Evolutionary conservation across 2,888 invertebrate species (phyloP), one percentile per base, ranked within the genome.

Genomic region (Idaea biselata): DNA sequence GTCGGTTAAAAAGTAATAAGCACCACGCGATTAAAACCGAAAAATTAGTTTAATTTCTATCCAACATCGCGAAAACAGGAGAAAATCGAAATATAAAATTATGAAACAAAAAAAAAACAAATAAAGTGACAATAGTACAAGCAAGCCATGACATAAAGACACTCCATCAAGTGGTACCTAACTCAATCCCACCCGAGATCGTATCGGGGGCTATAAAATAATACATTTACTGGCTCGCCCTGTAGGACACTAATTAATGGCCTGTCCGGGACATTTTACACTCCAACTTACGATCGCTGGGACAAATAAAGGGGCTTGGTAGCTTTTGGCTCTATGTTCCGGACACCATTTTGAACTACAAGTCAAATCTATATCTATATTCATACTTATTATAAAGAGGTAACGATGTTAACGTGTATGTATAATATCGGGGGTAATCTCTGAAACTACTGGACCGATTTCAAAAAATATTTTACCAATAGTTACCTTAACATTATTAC

Each of bases 161-260:
- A 55, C 25, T 8, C 16, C 17, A 16, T 18, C 55, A 55, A 55
- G 55, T 7, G 5, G 14, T 3, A 44, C 44, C 44, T 44, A 44
- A 44, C 66, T 67, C 68, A 68, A 70, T 68, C 68, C 62, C 59
- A 56, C 6, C 14, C 55, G 16, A 55, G 17, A 55, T 55, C 31
- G 62, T 17, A 65, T 66, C 70, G 60, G 44, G 55, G 60, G 60
- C 70, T 80, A 80, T 88, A 87, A 88, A 88, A 82, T 76, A 76
- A 79, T 81, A 77, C 80, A 78, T 84, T 86, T 83, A 85, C 75
- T 79, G 76, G 74, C 62, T 64, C 73, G 67, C 70, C 75, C 83
- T 67, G 75, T 80, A 75, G 85, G 89, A 77, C 82, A 77, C 73
- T 89, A 91, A 91, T 91, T 91, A 90, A 91, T 89, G 86, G 74